A percentile compares a stretch with the other conserved stretches of the same genome.
phyloP scores from a whole-genome alignment of 1,140 invertebrate genomes.

The Trichonephila clavata region DNA sequence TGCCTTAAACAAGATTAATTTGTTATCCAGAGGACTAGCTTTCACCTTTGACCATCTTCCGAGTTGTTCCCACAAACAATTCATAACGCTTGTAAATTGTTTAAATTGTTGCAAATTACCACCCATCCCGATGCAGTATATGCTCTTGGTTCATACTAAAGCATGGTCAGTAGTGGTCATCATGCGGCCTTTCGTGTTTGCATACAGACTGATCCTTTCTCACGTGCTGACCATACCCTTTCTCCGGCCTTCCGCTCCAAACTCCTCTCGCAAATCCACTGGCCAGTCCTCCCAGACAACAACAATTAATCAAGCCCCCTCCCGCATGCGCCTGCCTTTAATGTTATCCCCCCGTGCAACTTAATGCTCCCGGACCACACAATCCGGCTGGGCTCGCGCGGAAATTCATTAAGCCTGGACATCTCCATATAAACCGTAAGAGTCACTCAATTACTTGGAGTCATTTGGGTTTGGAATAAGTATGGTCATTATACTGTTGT shows the following conservation, averaged over 20 bases:
- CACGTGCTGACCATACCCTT: conserved; percentile 52
- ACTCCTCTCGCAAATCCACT: conserved; percentile 4
- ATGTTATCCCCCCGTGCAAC: conserved; percentile 36
- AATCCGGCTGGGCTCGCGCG: conserved; percentile 34
- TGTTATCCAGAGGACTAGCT: too few relatives aligned
- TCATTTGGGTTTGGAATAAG: conserved; percentile 73
- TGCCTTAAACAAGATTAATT: background rate
- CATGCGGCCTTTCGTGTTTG: conserved; percentile 30
- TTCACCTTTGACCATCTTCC: background rate
- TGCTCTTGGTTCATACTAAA: background rate
- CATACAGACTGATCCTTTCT: conserved; percentile 22
- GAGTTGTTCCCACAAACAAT: background rate
- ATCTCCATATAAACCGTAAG: conserved; percentile 56
- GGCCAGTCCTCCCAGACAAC: conserved; percentile 48
- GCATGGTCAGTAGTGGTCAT: background rate
- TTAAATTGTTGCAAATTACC: background rate
- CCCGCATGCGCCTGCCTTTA: background rate
- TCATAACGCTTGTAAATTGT: background rate
- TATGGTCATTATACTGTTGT: conserved; percentile 74
- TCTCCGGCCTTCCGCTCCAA: background rate
- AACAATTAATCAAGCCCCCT: conserved; percentile 61
- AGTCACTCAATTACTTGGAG: conserved; percentile 73
- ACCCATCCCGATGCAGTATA: background rate
- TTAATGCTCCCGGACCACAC: conserved; percentile 62
- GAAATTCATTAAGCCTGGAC: conserved; percentile 60